Evolutionary conservation across 2,797 vertebrate species (phyloP), one percentile per base, ranked within the genome.

Genomic region (Nyctalus aviator): DNA sequence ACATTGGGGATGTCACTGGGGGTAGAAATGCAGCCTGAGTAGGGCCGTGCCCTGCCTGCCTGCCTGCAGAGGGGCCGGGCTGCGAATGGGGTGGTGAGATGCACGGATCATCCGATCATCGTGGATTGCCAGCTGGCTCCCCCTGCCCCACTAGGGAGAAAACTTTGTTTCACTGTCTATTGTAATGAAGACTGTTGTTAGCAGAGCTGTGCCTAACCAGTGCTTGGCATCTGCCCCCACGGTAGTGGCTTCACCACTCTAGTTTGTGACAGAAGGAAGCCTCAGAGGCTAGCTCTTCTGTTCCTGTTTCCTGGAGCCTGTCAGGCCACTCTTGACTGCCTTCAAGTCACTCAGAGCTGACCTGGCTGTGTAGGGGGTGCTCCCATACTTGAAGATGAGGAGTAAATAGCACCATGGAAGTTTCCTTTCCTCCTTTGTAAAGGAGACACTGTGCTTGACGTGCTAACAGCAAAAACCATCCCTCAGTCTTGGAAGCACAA

Each of bases 1-100:
- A 85, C 81, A 86, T 88, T 62, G 46, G 50, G 71, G 57, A 69
- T 8, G 50, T 71, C 57, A 12, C 13, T 21, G 62, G n/a, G 71
- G 5, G 0, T 37, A 68, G 87, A 32, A 27, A 21, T 11, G 50
- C 44, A 46, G 83, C 35, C 85, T 13, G 46, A 72, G 41, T 66
- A 15, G 53, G 53, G 44, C 64, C 1, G 0, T 21, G 5, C n/a
- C 44, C 69, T 46, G 50, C 23, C 50, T 20, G 50, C 32, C 59
- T 20, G 27, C 55, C 30, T 5, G 41, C 0, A 0, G 27, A 82
- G 35, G 69, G 55, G 11, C 55, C 8, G n/a, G 48, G 25, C 73
- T 20, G 23, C 3, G 20, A 46, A 1, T 3, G 10, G 14, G 27
- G n/a, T 1, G 0, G 32, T 41, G 25, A 12, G 14, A 25, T 64